Evolutionary conservation across 2,113 vertebrate species (phyloP), one percentile per base, ranked within the genome.

Genomic region (Limanda limanda): DNA sequence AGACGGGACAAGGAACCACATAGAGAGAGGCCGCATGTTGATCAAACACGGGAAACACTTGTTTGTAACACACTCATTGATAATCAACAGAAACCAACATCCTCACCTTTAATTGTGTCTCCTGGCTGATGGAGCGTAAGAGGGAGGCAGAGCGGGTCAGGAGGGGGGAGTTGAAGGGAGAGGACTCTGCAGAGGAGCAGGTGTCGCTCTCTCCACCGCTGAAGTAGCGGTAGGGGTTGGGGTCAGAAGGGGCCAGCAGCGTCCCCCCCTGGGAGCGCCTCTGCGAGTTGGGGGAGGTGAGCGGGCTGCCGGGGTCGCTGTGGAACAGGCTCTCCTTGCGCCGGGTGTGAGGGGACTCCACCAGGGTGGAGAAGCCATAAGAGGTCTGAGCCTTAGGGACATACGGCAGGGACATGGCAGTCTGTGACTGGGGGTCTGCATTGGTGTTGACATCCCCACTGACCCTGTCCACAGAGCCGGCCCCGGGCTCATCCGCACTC

Each of bases 341-440:
- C 0, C 98, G 91, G 0, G 98, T 99, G 84, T 98, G 98, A 1
- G 98, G 98, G 60, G 97, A 98, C 92, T 99, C 98, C 80, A 96
- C 92, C 56, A 98, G 91, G 0, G 97, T 97, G 68, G 97, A 92
- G 0, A 99, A 98, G 61, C 97, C 98, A 0, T 99, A 99, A 3
- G 97, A 97, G 2, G 98, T 98, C 91, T 99, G 98, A 0, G 98
- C 97, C 81, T 98, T 97, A 76, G 97, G 97, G 27, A 98, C 96
- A 0, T 97, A 97, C 0, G 98, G 96, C 79, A 98, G 92, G 0
- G 97, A 96, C 97, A 96, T 96, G 48, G 97, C 96, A 0, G 95
- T 96, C 91, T 96, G 97, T 0, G 97, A 96, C 80, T 96, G 96
- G 0, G 97, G 96, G 85, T 97, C 96, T 0, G 85, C 95, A 0